Evolutionary conservation across 2,797 vertebrate genomes (phyloP).

Genomic region (Hapalemur alaotrensis): DNA sequence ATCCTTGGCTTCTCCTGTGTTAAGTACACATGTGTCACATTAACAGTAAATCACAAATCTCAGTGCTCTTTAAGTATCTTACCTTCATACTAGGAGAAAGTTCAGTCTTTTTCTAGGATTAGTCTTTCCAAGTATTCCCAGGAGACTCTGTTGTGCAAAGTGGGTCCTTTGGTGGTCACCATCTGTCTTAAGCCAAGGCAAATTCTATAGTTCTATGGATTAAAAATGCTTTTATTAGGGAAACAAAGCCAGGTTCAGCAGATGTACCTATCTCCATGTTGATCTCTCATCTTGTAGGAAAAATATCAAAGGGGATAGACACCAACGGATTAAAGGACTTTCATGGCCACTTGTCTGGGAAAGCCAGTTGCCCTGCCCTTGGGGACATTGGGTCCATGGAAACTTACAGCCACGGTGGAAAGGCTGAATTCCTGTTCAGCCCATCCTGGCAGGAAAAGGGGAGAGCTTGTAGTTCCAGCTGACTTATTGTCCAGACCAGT

Average conservation of each 20-base stretch:
- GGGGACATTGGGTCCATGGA: not conserved
- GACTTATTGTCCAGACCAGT: not conserved
- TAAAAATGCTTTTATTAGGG: not conserved
- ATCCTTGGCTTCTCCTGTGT: constrained; percentile 19
- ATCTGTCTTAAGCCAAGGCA: not conserved
- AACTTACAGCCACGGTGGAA: not conserved
- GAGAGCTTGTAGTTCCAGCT: not conserved
- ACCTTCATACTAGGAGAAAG: not conserved
- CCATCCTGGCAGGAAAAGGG: not conserved
- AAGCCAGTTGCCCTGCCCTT: not conserved
- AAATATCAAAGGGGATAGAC: not conserved
- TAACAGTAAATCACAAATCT: not conserved
- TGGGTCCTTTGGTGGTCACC: not conserved
- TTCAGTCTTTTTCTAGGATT: not conserved
- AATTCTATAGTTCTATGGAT: not conserved
- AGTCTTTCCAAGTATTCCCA: not conserved
- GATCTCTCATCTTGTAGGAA: not conserved
- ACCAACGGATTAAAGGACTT: not conserved
- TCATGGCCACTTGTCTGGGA: not conserved
- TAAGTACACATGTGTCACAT: not conserved
- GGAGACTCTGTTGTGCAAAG: not conserved
- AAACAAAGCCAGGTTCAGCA: not conserved
- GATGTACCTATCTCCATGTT: not conserved
- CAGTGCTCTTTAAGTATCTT: not conserved
- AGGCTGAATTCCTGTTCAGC: not conserved